Percentiles rank a stretch among this genome's conserved stretches.
Evolutionary conservation across 2,113 vertebrate species (phyloP).

Genomic region (Ifrita kowaldi): DNA sequence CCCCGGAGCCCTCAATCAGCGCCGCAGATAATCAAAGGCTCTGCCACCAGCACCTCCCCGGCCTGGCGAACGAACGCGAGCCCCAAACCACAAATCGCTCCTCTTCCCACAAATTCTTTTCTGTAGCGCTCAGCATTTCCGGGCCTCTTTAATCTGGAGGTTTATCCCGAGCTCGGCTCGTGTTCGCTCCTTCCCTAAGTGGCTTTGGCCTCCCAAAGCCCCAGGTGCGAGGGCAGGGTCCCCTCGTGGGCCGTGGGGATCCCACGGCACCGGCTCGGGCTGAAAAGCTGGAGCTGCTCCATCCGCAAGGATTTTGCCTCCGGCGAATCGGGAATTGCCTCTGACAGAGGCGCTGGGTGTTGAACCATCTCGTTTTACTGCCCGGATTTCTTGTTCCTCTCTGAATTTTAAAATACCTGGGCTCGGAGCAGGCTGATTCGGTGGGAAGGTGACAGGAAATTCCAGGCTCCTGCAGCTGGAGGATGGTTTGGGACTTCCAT

Average conservation of each 20-base stretch:
- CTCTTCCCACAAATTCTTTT: slow-evolving; percentile 9
- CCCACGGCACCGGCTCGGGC: background rate
- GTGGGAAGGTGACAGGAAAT: background rate
- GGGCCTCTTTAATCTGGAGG: background rate
- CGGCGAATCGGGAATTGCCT: background rate
- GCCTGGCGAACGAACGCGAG: background rate
- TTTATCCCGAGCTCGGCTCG: background rate
- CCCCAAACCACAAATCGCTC: background rate
- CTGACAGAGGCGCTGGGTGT: background rate
- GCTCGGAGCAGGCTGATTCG: background rate
- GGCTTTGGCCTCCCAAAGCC: background rate
- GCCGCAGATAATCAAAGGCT: background rate
- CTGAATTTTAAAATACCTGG: background rate
- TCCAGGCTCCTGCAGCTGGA: background rate
- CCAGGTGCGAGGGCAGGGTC: background rate
- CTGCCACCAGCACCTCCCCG: background rate
- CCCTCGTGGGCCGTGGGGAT: background rate
- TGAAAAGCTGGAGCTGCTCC: background rate
- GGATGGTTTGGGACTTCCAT: background rate
- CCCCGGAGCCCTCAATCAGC: background rate
- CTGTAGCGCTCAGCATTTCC: background rate
- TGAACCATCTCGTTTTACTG: background rate
- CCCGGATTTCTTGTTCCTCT: background rate
- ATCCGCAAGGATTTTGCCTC: background rate
- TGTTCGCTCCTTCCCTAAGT: background rate